Evolutionary conservation across 2,888 invertebrate species (phyloP).

Genomic region (Eupithecia insigniata): DNA sequence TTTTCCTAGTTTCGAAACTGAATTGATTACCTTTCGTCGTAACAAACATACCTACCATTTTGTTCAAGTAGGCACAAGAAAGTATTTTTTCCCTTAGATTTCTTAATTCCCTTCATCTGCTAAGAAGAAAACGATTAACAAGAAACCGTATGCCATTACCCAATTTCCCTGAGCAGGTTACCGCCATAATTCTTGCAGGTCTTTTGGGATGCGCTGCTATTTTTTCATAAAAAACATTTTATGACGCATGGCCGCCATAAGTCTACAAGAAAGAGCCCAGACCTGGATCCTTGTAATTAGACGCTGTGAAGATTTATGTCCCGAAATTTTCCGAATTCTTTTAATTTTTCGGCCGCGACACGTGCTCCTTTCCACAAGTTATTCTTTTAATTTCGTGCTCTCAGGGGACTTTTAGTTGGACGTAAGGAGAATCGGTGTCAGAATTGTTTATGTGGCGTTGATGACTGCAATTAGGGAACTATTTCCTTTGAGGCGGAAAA

Average conservation of each 20-base stretch:
- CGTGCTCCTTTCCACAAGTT: slow-evolving; percentile 60
- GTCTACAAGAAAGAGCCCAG: slow-evolving; percentile 72
- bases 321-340: slow-evolving; percentile 75
- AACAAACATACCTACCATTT: neutral
- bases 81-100: slow-evolving; percentile 4
- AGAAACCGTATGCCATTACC: slow-evolving; percentile 34
- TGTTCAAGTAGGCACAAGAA: neutral
- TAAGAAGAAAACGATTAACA: slow-evolving; percentile 23
- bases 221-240: slow-evolving; percentile 73
- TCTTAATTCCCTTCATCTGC: neutral
- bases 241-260: slow-evolving; percentile 79
- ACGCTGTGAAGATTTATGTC: slow-evolving; percentile 77
- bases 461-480: slow-evolving; percentile 43
- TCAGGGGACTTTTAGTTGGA: slow-evolving; percentile 39
- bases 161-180: slow-evolving; percentile 49
- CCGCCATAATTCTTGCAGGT: slow-evolving; percentile 62
- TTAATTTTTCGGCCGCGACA: slow-evolving; percentile 73
- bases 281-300: slow-evolving; percentile 79
- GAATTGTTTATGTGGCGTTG: slow-evolving; percentile 31
- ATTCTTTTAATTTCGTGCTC: slow-evolving; percentile 52
- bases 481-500: slow-evolving; percentile 53
- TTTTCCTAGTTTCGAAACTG: neutral
- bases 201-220: slow-evolving; percentile 60
- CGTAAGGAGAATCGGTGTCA: slow-evolving; percentile 21
- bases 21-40: neutral